Percentiles rank a stretch among this genome's conserved stretches.
These are phyloP conservation scores for Hemibagrus wyckioides DNA, from an alignment of 2,113 vertebrate species.

Conservation along the genomic window DNA sequence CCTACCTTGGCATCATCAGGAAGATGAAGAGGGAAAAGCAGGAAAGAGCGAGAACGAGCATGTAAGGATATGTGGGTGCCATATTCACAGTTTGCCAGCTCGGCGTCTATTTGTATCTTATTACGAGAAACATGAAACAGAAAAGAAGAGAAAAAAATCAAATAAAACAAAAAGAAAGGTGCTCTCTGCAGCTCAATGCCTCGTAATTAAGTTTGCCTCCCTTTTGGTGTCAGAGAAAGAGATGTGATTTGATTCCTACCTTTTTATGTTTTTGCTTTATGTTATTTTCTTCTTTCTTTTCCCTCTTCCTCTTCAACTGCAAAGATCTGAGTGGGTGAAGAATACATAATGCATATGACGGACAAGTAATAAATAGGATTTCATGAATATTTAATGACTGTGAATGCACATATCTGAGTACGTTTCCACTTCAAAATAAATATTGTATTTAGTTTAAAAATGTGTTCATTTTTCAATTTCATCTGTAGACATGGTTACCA, in stretches of 20 bases:
- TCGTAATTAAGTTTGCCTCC: slow-evolving; percentile 68
- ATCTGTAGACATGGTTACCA: slow-evolving; percentile 55
- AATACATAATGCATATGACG: slow-evolving; percentile 73
- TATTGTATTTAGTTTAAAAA: slow-evolving; percentile 62
- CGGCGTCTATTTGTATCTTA: slow-evolving; percentile 38
- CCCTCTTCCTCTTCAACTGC: slow-evolving; percentile 50
- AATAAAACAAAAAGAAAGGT: slow-evolving; percentile 54
- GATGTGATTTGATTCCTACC: slow-evolving; percentile 62
- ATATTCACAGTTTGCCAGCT: slow-evolving; percentile 43
- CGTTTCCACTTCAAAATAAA: slow-evolving; percentile 77
- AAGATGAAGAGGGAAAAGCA: slow-evolving; percentile 16
- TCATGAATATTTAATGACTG: slow-evolving; percentile 74
- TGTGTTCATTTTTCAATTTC: slow-evolving; percentile 58
- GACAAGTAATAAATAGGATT: slow-evolving; percentile 66
- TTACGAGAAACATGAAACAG: slow-evolving; percentile 60
- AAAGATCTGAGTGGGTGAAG: slow-evolving; percentile 62
- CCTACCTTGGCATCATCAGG: slow-evolving; percentile 31
- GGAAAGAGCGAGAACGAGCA: not conserved
- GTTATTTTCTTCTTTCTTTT: slow-evolving; percentile 54
- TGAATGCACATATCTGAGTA: slow-evolving; percentile 68
- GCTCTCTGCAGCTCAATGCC: slow-evolving; percentile 51
- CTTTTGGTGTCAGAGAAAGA: slow-evolving; percentile 67
- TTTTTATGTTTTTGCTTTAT: slow-evolving; percentile 48
- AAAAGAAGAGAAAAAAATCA: slow-evolving; percentile 57
- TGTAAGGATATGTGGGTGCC: slow-evolving; percentile 21